phyloP scores from a whole-genome alignment of 2,888 invertebrate species.

The Sabatieria punctata region DNA sequence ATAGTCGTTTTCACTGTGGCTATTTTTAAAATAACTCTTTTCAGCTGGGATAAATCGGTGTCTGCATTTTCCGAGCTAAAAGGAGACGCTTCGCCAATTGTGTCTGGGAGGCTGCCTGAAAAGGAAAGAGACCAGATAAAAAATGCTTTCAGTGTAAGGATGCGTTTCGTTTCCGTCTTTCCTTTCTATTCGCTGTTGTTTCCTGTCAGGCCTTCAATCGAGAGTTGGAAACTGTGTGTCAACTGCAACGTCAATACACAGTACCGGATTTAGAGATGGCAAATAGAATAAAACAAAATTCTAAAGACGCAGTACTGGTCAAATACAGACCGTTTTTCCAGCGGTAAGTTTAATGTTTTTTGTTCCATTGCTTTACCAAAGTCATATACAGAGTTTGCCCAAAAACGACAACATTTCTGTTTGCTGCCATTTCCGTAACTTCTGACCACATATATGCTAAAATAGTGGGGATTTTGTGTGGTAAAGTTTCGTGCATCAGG shows the following conservation, averaged over 20 bases:
- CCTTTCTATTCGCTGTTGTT: neutral
- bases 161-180: no score
- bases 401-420: no score
- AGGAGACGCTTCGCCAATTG: neutral
- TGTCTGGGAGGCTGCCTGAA: slow-evolving; percentile 48
- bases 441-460: no score
- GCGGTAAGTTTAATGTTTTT: slow-evolving; percentile 20
- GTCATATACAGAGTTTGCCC: no score
- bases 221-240: slow-evolving; percentile 74
- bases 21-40: no score
- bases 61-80: neutral
- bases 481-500: no score
- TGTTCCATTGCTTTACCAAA: no score
- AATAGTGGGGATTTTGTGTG: no score
- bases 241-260: slow-evolving; percentile 69
- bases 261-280: slow-evolving; percentile 79
- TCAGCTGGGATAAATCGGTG: slow-evolving; percentile 2
- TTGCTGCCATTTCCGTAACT: no score
- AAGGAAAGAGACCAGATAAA: slow-evolving; percentile 67
- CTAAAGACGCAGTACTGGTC: slow-evolving; percentile 69
- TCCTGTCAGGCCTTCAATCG: slow-evolving; percentile 67
- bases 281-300: slow-evolving; percentile 68
- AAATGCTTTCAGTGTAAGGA: slow-evolving; percentile 69
- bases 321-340: slow-evolving; percentile 45
- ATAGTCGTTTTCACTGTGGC: no score